Evolutionary conservation across 1,140 invertebrate species (phyloP).

Genomic region (Drosophila persimilis): DNA sequence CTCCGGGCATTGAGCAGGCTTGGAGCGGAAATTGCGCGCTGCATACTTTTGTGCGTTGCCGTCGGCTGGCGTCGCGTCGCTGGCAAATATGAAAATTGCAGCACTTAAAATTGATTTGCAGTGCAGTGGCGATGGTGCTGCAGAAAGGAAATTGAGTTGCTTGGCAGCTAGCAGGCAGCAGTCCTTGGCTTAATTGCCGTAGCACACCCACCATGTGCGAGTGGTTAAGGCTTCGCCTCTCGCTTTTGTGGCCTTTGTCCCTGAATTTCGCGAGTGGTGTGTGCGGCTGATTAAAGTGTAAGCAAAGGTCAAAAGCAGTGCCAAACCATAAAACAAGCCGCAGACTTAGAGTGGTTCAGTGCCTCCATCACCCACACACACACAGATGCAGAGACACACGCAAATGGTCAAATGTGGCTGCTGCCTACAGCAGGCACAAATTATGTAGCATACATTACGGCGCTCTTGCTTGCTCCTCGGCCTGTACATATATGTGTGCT

Average conservation of each 20-base stretch:
- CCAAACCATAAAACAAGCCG: conserved; percentile 79
- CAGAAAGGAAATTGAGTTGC: conserved; percentile 69
- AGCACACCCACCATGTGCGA: neutral
- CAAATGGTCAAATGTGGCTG: conserved; percentile 59
- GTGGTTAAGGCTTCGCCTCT: conserved; percentile 24
- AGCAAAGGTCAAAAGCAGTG: conserved; percentile 79
- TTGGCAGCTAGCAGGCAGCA: conserved; percentile 34
- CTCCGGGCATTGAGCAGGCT: conserved; percentile 33
- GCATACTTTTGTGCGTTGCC: conserved; percentile 68
- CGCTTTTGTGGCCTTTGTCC: conserved; percentile 16
- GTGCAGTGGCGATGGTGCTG: conserved; percentile 3
- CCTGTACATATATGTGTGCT: conserved; percentile 3
- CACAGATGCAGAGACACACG: conserved; percentile 7
- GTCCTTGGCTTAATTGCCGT: conserved; percentile 55
- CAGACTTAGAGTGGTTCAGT: conserved; percentile 59
- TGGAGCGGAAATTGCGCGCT: conserved; percentile 74
- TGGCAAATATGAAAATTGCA: conserved; percentile 72
- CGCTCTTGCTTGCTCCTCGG: neutral
- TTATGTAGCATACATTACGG: conserved; percentile 78
- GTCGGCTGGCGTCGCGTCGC: conserved; percentile 51
- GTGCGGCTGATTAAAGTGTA: conserved; percentile 70
- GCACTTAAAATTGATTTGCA: conserved; percentile 70
- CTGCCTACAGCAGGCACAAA: conserved; percentile 57
- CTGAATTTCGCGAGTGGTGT: conserved; percentile 35
- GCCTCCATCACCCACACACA: conserved; percentile 31